Evolutionary conservation across 2,797 vertebrate species (phyloP).

Genomic region (Carapus acus): DNA sequence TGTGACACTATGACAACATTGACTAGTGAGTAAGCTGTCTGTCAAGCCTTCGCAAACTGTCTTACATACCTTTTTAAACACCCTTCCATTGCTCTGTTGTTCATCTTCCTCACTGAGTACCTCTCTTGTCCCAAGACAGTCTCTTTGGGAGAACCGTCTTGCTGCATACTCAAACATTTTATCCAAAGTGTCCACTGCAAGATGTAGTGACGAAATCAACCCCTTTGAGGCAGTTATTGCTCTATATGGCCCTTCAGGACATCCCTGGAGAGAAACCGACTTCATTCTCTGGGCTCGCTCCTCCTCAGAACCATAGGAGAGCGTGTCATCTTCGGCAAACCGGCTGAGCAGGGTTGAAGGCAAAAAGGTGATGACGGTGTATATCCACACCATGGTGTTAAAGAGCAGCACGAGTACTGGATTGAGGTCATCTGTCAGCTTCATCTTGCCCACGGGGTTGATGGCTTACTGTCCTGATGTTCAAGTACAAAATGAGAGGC

Average conservation of each 20-base stretch:
- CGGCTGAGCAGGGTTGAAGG: constrained; percentile 77
- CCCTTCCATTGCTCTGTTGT: constrained; percentile 83
- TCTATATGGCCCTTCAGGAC: constrained; percentile 79
- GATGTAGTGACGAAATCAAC: constrained; percentile 75
- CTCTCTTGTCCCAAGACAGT: constrained; percentile 86
- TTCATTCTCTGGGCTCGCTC: constrained; percentile 77
- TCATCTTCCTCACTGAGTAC: constrained; percentile 90
- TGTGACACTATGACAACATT: too few species aligned
- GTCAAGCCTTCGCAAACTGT: not conserved
- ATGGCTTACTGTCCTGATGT: not conserved
- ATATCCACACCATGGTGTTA: constrained; percentile 79
- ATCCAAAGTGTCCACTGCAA: constrained; percentile 84
- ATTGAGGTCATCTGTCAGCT: constrained; percentile 85
- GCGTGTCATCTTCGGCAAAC: constrained; percentile 31
- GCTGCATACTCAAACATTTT: constrained; percentile 81
- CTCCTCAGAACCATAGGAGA: constrained; percentile 66
- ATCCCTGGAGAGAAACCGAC: constrained; percentile 73
- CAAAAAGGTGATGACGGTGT: constrained; percentile 80
- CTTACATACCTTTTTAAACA: constrained; percentile 90
- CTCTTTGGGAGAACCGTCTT: constrained; percentile 74
- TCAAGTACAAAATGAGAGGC: not conserved
- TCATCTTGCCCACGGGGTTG: constrained; percentile 71
- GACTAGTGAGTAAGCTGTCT: not conserved
- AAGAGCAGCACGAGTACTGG: constrained; percentile 82
- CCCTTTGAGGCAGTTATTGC: constrained; percentile 73